A percentile compares a stretch with the other conserved stretches of the same genome.
These are phyloP conservation scores for Atta colombica DNA, from an alignment of 1,140 invertebrate species.

Conservation along the genomic window DNA sequence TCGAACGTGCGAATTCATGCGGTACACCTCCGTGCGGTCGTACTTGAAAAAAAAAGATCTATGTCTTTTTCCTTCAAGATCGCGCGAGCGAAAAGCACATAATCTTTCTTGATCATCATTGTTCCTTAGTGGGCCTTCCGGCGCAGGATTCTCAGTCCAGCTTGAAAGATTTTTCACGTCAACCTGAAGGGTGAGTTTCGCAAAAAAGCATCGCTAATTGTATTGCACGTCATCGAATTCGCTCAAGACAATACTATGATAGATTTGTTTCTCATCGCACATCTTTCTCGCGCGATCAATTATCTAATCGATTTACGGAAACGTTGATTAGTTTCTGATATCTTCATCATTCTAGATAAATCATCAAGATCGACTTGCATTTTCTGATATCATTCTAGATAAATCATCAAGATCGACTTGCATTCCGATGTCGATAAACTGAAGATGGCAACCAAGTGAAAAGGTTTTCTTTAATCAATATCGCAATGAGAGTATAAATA, in stretches of 20 bases:
- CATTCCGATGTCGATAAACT: slow-evolving; percentile 4
- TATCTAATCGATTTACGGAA: slow-evolving; percentile 62
- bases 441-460: slow-evolving; percentile 2
- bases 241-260: background rate
- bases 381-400: slow-evolving; percentile 39
- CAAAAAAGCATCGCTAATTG: background rate
- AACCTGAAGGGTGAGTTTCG: slow-evolving; percentile 69
- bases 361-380: background rate
- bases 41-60: slow-evolving; percentile 6
- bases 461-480: background rate
- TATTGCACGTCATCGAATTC: background rate
- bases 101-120: background rate
- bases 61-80: background rate
- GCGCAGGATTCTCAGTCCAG: background rate
- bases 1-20: slow-evolving; percentile 68
- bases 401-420: slow-evolving; percentile 44
- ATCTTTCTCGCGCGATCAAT: background rate
- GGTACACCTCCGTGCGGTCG: slow-evolving; percentile 55
- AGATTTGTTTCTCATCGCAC: background rate
- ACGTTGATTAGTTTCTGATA: slow-evolving; percentile 35
- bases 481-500: background rate
- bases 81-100: background rate
- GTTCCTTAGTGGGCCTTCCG: background rate
- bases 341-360: background rate
- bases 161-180: slow-evolving; percentile 9